Conservation (phyloP, 53 echinoderm and acorn worm genomes). For the Antedon mediterranea region DNA sequence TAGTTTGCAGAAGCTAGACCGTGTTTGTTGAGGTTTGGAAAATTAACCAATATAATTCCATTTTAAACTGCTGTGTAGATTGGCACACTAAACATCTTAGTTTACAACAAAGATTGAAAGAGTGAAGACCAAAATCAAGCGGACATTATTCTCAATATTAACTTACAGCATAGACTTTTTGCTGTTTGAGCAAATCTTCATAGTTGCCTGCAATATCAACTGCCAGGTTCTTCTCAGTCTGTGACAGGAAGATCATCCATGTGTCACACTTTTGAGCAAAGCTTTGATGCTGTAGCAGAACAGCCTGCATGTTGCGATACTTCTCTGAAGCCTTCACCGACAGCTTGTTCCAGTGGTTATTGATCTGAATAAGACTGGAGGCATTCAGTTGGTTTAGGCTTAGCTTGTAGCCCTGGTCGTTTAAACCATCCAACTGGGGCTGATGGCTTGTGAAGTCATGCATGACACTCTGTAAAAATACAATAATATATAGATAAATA, state of each 20-base stretch:
- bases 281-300: conserved; percentile 78
- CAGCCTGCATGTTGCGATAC: conserved; percentile 73
- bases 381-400: conserved; percentile 68
- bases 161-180: conserved; percentile 94
- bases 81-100: too few relatives aligned
- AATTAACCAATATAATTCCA: too few relatives aligned
- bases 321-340: conserved; percentile 76
- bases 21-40: too few relatives aligned
- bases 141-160: too few relatives aligned
- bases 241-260: conserved; percentile 78
- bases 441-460: conserved; percentile 60
- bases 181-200: conserved; percentile 72
- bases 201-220: conserved; percentile 95
- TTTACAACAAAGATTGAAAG: too few relatives aligned
- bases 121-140: too few relatives aligned
- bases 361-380: conserved; percentile 40
- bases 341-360: conserved; percentile 66
- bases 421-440: conserved; percentile 62
- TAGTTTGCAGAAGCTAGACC: too few relatives aligned
- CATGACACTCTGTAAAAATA: conserved; percentile 49
- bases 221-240: conserved; percentile 73
- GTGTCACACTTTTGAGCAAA: conserved; percentile 89
- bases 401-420: conserved; percentile 84
- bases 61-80: too few relatives aligned
- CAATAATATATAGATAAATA: not conserved